Conservation (phyloP, 2,113 vertebrate species). For the Seriola rivoliana region DNA sequence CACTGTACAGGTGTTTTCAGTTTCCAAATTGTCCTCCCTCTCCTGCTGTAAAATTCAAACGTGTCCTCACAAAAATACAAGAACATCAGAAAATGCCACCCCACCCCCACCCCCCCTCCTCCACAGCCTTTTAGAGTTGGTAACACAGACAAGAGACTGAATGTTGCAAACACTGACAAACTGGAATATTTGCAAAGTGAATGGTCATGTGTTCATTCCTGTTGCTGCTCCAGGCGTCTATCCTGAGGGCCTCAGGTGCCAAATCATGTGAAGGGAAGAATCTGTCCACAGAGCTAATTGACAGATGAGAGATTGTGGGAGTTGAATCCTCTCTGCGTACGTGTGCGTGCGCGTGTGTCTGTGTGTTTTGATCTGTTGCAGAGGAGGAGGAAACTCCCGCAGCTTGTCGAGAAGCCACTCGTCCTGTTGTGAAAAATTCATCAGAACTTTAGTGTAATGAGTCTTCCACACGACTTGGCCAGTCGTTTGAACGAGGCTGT, state of each 20-base stretch:
- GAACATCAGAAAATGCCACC: no score
- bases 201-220: neutral
- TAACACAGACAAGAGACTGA: no score
- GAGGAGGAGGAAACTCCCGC: neutral
- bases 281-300: slow-evolving; percentile 22
- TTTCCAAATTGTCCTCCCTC: neutral
- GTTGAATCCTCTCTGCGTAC: neutral
- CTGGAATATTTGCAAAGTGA: no score
- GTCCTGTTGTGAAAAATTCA: neutral
- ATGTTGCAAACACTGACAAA: no score
- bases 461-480: neutral
- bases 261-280: slow-evolving; percentile 1
- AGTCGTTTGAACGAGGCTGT: neutral
- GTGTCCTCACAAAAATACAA: no score
- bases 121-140: no score
- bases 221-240: neutral
- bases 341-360: no score
- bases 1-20: no score
- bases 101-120: no score
- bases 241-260: neutral
- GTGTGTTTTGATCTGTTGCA: neutral
- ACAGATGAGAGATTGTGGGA: slow-evolving; percentile 41
- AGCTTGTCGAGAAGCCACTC: neutral
- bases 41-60: no score
- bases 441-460: neutral